Evolutionary conservation across 2,888 invertebrate species (phyloP).

Genomic region (Hoplodrina ambigua): DNA sequence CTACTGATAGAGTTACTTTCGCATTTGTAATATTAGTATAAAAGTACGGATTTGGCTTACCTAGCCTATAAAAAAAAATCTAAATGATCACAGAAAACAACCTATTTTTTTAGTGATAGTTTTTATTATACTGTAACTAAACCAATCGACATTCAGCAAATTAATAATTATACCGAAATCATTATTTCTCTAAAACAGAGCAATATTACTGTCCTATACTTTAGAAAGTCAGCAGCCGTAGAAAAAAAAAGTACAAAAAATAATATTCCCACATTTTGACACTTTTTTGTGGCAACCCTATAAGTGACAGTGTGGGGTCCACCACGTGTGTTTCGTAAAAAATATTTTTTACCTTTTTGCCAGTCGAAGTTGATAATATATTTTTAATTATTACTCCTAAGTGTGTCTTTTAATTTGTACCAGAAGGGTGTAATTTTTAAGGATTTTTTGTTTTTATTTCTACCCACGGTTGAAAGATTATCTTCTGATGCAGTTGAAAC

Average conservation of each 20-base stretch:
- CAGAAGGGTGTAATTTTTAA: neutral
- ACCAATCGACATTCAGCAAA: neutral
- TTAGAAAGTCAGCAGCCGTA: neutral
- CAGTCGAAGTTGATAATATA: conserved; percentile 49
- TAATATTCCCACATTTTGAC: neutral
- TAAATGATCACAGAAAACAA: too few relatives aligned
- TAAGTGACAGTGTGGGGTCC: conserved; percentile 66
- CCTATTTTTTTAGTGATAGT: too few relatives aligned
- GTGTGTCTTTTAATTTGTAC: conserved; percentile 3
- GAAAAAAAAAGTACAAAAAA: conserved; percentile 9
- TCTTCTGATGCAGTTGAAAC: too few relatives aligned
- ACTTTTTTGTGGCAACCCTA: conserved; percentile 39
- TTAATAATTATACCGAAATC: neutral
- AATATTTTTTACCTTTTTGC: conserved; percentile 63
- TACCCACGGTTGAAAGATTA: too few relatives aligned
- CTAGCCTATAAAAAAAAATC: too few relatives aligned
- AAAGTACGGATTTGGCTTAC: too few relatives aligned
- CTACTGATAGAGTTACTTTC: too few relatives aligned
- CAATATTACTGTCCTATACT: neutral
- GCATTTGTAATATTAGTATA: too few relatives aligned
- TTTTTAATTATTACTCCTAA: conserved; percentile 51
- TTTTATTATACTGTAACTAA: too few relatives aligned
- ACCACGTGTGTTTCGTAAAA: conserved; percentile 68
- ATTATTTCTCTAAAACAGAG: neutral
- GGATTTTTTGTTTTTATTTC: too few relatives aligned